Evolutionary conservation across 1,140 invertebrate genomes (phyloP), one percentile per base, ranked within the genome.

Genomic region (Phenacoccus solenopsis): DNA sequence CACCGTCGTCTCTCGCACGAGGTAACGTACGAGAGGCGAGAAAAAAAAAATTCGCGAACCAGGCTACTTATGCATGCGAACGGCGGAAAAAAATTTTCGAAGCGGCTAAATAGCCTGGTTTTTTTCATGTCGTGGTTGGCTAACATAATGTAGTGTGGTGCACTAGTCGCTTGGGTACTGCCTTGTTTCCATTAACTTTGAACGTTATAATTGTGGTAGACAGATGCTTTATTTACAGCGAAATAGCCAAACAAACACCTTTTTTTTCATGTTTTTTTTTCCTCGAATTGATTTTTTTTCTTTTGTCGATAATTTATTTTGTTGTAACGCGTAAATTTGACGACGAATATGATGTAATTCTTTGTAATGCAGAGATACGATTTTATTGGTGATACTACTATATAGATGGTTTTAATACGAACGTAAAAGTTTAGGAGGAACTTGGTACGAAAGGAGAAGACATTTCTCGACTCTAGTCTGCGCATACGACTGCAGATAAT

Each of bases 211-310:
- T 64, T 64, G 59, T 64, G 59, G 59, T 64, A 64, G 59, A 64
- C 21, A 64, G 59, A 25, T 64, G 59, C 59, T 64, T 64, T 64
- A 64, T 64, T 64, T 64, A 64, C 59, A 64, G 59, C 59, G 16
- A 64, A 64, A 64, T 64, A 64, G 59, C 59, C 59, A 64, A 25
- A 64, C 59, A 64, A 64, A 64, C 59, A 64, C 59, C 59, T 4
- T 64, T 64, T 64, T 64, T 64, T 64, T 32, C 72, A 59, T 70
- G 71, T 69, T 72, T 69, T 73, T 67, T 72, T 57, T 72, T 57
- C 69, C 22, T 64, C 56, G 22, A 25, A 28, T 57, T 71, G 28
- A 64, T 64, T 70, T 69, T 28, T 70, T 67, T 68, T 30, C 59
- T 69, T 69, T 61, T 27, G 59, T 49, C 21, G 28, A 9, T 59